phyloP scores from a whole-genome alignment of 2,797 vertebrate genomes.

The Philypnodon macrostomus region DNA sequence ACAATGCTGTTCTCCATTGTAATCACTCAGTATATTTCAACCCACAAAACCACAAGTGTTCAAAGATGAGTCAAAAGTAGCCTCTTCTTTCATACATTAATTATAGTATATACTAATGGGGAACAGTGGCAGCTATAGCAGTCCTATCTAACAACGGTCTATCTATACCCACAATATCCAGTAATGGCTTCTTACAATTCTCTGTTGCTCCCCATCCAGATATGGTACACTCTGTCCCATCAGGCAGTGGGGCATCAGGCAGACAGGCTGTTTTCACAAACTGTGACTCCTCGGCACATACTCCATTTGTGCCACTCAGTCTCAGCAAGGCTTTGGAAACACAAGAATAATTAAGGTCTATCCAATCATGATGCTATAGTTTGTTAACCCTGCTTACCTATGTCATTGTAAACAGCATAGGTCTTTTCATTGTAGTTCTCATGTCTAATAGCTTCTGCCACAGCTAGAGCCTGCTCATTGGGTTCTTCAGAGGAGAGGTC shows the following conservation, averaged over 20 bases:
- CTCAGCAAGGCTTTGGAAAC: slow-evolving; percentile 81
- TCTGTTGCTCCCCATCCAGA: slow-evolving; percentile 91
- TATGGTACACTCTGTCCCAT: slow-evolving; percentile 84
- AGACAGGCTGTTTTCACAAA: slow-evolving; percentile 87
- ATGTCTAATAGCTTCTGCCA: slow-evolving; percentile 76
- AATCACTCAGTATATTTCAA: too few relatives aligned
- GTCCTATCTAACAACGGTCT: too few relatives aligned
- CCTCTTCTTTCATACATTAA: too few relatives aligned
- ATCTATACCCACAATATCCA: too few relatives aligned
- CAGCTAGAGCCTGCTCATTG: slow-evolving; percentile 78
- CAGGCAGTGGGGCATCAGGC: slow-evolving; percentile 70
- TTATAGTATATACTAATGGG: too few relatives aligned
- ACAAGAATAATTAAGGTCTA: slow-evolving; percentile 1
- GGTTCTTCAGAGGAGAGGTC: slow-evolving; percentile 69
- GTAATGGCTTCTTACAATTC: slow-evolving; percentile 79
- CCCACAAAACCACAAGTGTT: too few relatives aligned
- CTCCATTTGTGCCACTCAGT: slow-evolving; percentile 74
- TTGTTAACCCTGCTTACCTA: too few relatives aligned
- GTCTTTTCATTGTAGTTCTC: slow-evolving; percentile 69
- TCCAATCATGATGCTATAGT: too few relatives aligned
- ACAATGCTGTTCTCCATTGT: too few relatives aligned
- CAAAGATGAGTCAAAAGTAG: too few relatives aligned
- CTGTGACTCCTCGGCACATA: slow-evolving; percentile 85
- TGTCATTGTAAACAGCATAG: slow-evolving; percentile 80
- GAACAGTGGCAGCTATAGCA: too few relatives aligned